These are phyloP conservation scores for Pithys albifrons DNA, from an alignment of 2,113 vertebrate species.

Conservation along the genomic window DNA sequence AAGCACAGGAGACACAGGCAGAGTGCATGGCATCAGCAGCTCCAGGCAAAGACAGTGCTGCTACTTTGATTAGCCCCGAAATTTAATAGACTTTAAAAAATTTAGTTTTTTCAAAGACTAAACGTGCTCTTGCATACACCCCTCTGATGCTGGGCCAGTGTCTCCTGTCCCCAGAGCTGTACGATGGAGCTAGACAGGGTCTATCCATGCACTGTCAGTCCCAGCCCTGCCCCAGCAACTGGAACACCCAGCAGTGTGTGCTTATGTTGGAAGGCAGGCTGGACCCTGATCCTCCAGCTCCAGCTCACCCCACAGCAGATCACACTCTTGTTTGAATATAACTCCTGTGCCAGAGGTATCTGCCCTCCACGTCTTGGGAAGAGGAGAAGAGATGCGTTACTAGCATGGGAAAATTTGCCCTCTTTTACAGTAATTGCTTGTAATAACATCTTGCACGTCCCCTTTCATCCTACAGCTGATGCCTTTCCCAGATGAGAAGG, in stretches of 20 bases:
- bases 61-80: not conserved
- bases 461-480: not conserved
- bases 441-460: slow-evolving; percentile 1
- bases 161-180: not conserved
- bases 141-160: accelerated
- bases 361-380: not conserved
- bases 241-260: accelerated
- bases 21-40: not conserved
- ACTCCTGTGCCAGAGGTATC: not conserved
- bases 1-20: accelerated
- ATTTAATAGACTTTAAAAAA: not conserved
- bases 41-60: not conserved
- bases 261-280: not conserved
- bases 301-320: not conserved
- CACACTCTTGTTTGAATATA: accelerated
- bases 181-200: not conserved
- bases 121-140: accelerated
- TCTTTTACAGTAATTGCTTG: not conserved
- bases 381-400: not conserved
- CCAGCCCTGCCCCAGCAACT: not conserved
- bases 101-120: not conserved
- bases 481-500: not conserved
- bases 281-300: not conserved
- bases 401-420: not conserved
- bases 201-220: not conserved